Evolutionary conservation across 2,888 invertebrate genomes (phyloP).

Genomic region (Mylabris sibirica): DNA sequence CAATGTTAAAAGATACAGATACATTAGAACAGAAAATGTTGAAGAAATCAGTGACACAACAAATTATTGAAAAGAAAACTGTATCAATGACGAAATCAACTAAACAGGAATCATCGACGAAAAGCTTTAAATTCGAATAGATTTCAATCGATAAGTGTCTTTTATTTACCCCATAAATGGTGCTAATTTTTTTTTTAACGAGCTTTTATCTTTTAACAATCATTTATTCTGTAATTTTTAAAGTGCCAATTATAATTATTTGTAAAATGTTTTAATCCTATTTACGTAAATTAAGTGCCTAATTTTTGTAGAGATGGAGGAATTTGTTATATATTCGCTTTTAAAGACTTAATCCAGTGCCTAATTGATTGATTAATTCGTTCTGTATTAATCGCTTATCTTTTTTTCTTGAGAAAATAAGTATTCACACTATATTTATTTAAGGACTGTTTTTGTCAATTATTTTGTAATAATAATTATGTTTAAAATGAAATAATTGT

Average conservation of each 20-base stretch:
- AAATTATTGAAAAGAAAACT: constrained; percentile 73
- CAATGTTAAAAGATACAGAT: constrained; percentile 63
- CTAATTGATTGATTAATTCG: constrained; percentile 12
- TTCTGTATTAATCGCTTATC: constrained; percentile 8
- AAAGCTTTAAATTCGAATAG: constrained; percentile 59
- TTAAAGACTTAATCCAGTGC: constrained; percentile 30
- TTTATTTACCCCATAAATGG: constrained; percentile 44
- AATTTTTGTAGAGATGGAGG: constrained; percentile 22
- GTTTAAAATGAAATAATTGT: constrained; percentile 10
- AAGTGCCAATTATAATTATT: constrained; percentile 31
- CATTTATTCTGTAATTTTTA: constrained; percentile 19
- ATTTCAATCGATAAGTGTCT: constrained; percentile 43
- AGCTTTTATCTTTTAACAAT: constrained; percentile 24
- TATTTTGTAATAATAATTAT: not conserved
- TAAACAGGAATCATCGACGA: constrained; percentile 59
- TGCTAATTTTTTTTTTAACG: constrained; percentile 46
- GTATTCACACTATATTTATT: constrained; percentile 13
- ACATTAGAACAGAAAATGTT: constrained; percentile 71
- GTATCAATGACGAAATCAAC: constrained; percentile 68
- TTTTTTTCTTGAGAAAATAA: not conserved
- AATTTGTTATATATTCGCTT: constrained; percentile 14
- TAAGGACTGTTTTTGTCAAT: constrained; percentile 17
- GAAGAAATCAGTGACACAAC: constrained; percentile 74
- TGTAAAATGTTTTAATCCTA: constrained; percentile 29
- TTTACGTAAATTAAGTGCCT: constrained; percentile 26